A percentile compares a stretch with the other conserved stretches of the same genome.
phyloP scores from a whole-genome alignment of 2,888 invertebrate species.

The Myathropa florea region DNA sequence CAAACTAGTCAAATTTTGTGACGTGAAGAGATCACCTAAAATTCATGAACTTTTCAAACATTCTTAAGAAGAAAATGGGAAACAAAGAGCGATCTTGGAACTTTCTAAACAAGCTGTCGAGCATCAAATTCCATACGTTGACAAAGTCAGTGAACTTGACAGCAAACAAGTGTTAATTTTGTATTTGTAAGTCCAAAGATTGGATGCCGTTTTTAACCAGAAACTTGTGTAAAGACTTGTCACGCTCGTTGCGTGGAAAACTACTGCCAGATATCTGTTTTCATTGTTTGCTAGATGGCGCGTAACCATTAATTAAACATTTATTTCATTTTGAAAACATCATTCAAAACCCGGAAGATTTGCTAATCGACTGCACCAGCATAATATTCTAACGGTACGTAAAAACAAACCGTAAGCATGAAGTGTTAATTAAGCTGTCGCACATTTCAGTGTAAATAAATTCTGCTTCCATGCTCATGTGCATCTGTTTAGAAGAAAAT shows the following conservation, averaged over 20 bases:
- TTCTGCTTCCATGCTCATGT: neutral
- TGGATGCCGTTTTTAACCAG: neutral
- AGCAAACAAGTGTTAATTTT: neutral
- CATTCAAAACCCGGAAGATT: neutral
- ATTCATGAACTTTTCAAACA: too few relatives aligned
- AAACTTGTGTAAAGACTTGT: neutral
- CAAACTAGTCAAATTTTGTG: too few relatives aligned
- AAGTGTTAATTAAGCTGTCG: neutral
- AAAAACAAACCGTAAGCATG: neutral
- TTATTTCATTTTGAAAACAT: too few relatives aligned
- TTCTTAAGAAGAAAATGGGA: too few relatives aligned
- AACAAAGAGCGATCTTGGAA: too few relatives aligned
- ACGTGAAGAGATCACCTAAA: too few relatives aligned
- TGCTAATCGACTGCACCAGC: neutral
- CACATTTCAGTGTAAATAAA: neutral
- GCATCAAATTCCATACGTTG: neutral
- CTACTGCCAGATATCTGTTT: neutral
- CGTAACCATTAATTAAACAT: neutral
- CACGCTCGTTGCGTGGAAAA: neutral
- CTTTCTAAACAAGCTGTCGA: too few relatives aligned
- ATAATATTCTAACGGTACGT: neutral
- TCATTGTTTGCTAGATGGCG: neutral
- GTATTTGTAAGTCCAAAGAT: neutral
- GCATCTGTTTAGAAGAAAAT: neutral
- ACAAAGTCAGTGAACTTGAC: neutral